Base-by-base conservation (phyloP, 2,888 invertebrate genomes). In the Ypsolopha scabrella region DNA sequence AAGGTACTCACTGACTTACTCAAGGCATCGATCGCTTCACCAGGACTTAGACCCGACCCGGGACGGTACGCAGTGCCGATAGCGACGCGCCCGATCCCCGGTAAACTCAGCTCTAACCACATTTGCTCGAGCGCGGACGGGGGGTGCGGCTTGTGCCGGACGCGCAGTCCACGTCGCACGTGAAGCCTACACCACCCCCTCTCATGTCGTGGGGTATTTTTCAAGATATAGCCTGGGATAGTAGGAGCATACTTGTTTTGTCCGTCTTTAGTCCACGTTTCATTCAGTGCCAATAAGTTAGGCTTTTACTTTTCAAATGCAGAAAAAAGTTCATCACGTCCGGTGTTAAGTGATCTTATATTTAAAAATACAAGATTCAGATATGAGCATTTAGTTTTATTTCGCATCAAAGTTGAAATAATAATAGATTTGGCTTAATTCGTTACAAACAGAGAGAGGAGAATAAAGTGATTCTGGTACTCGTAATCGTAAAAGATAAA, bases 241-340 rank as follows among this genome's bases (percentile, higher is more conserved):
- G 7, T 14, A 14, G 50, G 41, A 7, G 49, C 43, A 35, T 36
- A 43, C 11, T 13, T 36, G 6, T 50, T 44, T 35, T 50, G 41
- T 7, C 50, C 50, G 4, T 50, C 50, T 2, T 37, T 13, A 6
- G 38, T 41, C 50, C 50, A 50, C 3, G 50, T 50, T 43, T 50
- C 43, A 43, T 50, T 50, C 9, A 50, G 9, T 9, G 50, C 50
- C 36, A 50, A 43, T 6, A 50, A 34, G 24, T 50, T 44, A 6
- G 50, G 50, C 8, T 41, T 36, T 6, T 36, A 13, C 9, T 13
- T 43, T 1, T 50, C 41, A 11, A 50, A 13, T 3, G 44, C 2
- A 6, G n/a, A 8, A 13, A 9, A 9, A 8, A 50, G 13, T 37
- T 50, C 43, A 36, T 50, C 50, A 6, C 13, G 41, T 13, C 50